phyloP scores from a whole-genome alignment of 1,140 invertebrate species.

The Eueides isabella region DNA sequence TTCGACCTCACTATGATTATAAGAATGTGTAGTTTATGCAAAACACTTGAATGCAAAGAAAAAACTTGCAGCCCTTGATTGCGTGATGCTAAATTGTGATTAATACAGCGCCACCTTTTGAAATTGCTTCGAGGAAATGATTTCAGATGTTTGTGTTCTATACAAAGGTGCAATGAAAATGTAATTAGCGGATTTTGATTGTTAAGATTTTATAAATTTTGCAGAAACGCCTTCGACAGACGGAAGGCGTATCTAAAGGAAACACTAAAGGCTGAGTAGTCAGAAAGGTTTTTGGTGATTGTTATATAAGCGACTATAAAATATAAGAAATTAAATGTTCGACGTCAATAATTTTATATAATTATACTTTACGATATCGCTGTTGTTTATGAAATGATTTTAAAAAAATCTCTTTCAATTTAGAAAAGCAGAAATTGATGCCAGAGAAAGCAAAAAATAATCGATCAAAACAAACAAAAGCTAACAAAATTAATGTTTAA shows the following conservation, averaged over 20 bases:
- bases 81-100: constrained; percentile 55
- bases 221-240: not conserved
- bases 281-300: not conserved
- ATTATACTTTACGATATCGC: too few species aligned
- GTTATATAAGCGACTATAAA: too few species aligned
- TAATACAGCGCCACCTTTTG: constrained; percentile 46
- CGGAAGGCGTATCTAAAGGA: not conserved
- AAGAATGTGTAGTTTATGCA: constrained; percentile 42
- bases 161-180: not conserved
- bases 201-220: not conserved
- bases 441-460: too few species aligned
- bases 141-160: constrained; percentile 34
- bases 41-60: constrained; percentile 35
- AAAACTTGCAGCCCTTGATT: constrained; percentile 36
- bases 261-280: not conserved
- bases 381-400: too few species aligned
- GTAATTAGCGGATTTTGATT: constrained; percentile 1
- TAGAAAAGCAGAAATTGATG: too few species aligned
- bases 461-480: too few species aligned
- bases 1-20: constrained; percentile 25
- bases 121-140: constrained; percentile 45
- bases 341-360: too few species aligned
- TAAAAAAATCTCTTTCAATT: too few species aligned
- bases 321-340: too few species aligned
- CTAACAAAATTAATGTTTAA: too few species aligned